Percentiles rank a stretch among this genome's conserved stretches.
Conservation (phyloP, 2,888 invertebrate species). For the Loripinus fragilis region DNA sequence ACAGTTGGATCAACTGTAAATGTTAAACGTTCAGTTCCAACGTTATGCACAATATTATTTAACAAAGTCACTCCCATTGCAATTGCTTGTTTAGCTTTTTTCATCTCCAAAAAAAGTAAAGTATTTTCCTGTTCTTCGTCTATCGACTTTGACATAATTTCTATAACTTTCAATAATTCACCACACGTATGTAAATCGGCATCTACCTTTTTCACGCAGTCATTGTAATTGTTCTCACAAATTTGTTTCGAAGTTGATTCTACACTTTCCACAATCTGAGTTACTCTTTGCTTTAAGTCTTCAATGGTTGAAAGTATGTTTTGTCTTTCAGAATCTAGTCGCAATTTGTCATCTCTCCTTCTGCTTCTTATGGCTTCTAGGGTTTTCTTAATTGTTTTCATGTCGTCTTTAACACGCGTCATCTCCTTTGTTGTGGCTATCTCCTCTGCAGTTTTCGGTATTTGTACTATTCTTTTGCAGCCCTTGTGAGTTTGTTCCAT, state of each 20-base stretch:
- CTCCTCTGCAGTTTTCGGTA: background rate
- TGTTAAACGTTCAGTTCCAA: background rate
- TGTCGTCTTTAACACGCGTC: constrained; percentile 1
- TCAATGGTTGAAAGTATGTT: background rate
- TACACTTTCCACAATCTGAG: background rate
- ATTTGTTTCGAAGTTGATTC: background rate
- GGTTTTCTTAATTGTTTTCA: constrained; percentile 1
- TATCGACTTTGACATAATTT: background rate
- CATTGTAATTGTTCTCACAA: constrained; percentile 6
- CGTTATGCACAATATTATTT: background rate
- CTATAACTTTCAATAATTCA: constrained; percentile 1
- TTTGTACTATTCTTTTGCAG: background rate
- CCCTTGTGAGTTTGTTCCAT: background rate
- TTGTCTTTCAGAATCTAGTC: background rate
- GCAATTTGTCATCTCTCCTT: background rate
- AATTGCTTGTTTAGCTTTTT: constrained; percentile 8
- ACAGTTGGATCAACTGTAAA: constrained; percentile 4
- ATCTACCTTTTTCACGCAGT: background rate
- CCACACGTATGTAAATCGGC: background rate
- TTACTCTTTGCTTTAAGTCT: background rate
- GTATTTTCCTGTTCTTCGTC: background rate
- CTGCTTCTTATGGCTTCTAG: background rate
- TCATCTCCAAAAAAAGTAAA: background rate
- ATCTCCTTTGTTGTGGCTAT: background rate
- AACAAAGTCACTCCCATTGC: background rate